Conservation (phyloP, 2,113 vertebrate genomes). For the Pygoscelis adeliae region DNA sequence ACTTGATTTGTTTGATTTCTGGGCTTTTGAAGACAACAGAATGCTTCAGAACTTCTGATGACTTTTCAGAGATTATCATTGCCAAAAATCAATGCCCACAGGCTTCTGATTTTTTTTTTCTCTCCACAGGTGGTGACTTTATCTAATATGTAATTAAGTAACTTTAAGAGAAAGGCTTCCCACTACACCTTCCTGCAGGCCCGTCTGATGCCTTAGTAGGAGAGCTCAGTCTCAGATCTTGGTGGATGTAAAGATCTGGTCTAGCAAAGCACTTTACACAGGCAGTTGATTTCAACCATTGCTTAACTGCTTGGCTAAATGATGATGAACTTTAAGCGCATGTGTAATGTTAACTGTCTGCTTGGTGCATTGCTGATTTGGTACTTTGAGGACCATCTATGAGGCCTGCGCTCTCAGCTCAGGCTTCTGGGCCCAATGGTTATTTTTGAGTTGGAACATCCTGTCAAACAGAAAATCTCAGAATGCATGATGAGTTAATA, state of each 20-base stretch:
- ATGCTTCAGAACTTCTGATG: neutral
- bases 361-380: neutral
- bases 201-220: neutral
- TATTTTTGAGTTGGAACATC: neutral
- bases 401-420: neutral
- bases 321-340: neutral
- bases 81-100: neutral
- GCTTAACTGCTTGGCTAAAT: neutral
- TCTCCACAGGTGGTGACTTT: neutral
- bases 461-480: neutral
- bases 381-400: neutral
- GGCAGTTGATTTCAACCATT: neutral
- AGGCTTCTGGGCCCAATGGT: neutral
- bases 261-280: neutral
- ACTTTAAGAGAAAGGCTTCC: neutral
- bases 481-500: neutral
- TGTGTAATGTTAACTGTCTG: neutral
- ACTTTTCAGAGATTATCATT: neutral
- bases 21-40: neutral
- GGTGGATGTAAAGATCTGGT: neutral
- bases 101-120: neutral
- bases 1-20: neutral
- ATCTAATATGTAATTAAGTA: neutral
- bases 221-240: neutral
- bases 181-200: neutral